These are phyloP conservation scores for Rhinoderma darwinii DNA, from an alignment of 2,113 vertebrate species.

Conservation along the genomic window DNA sequence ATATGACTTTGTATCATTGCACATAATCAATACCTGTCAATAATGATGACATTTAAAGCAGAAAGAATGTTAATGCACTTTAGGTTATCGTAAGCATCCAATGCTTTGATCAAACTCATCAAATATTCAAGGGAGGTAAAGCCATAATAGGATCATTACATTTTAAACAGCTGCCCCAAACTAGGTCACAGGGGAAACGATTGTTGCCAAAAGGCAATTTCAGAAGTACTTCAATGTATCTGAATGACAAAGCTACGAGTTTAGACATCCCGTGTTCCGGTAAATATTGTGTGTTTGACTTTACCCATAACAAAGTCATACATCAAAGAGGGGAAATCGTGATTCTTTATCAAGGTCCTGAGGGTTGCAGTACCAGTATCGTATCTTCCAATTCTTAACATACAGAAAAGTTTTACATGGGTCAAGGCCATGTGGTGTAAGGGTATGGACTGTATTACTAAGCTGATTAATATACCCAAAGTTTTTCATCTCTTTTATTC, in stretches of 20 bases:
- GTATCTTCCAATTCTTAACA: neutral
- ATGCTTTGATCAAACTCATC: slow-evolving; percentile 76
- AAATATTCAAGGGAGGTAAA: slow-evolving; percentile 72
- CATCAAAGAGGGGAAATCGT: neutral
- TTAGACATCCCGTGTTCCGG: slow-evolving; percentile 1
- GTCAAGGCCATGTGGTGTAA: neutral
- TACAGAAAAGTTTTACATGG: neutral
- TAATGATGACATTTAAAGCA: slow-evolving; percentile 74
- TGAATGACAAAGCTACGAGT: slow-evolving; percentile 1
- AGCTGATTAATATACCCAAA: neutral
- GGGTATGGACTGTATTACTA: neutral
- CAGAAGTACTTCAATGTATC: slow-evolving; percentile 14
- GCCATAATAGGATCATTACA: slow-evolving; percentile 71
- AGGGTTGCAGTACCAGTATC: neutral
- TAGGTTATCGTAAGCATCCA: slow-evolving; percentile 69
- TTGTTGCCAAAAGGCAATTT: slow-evolving; percentile 61
- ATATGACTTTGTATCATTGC: slow-evolving; percentile 65
- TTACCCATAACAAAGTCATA: neutral
- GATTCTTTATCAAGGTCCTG: neutral
- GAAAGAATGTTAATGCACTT: slow-evolving; percentile 67
- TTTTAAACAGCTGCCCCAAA: slow-evolving; percentile 68
- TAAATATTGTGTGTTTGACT: neutral
- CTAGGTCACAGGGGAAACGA: slow-evolving; percentile 67
- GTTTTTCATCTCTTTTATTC: neutral
- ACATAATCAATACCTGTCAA: slow-evolving; percentile 69